Percentiles rank a stretch among this genome's conserved stretches.
phyloP scores from a whole-genome alignment of 1,140 invertebrate species.

The Diachasma alloeum region DNA sequence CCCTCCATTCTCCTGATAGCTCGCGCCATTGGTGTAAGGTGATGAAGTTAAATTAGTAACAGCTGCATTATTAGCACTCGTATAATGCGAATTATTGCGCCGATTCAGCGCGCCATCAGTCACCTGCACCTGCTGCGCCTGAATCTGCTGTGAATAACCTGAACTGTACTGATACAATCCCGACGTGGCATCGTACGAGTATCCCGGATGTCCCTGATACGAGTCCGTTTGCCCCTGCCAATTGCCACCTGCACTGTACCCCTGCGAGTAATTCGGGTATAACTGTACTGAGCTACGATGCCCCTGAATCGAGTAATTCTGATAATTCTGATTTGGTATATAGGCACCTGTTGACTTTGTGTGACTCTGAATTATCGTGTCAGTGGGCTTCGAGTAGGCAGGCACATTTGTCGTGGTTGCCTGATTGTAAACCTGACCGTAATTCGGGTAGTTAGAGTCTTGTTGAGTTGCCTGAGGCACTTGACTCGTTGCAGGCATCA shows the following conservation, averaged over 20 bases:
- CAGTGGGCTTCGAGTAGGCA: constrained; percentile 34
- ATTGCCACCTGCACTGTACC: constrained; percentile 30
- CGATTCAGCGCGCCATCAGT: not conserved
- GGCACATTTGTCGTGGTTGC: constrained; percentile 1
- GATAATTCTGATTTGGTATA: constrained; percentile 47
- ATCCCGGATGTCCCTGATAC: constrained; percentile 68
- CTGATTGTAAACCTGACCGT: constrained; percentile 24
- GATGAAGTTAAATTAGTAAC: constrained; percentile 55
- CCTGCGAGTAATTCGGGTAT: constrained; percentile 43
- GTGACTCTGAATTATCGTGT: constrained; percentile 57
- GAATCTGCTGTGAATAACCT: constrained; percentile 61
- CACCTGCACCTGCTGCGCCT: constrained; percentile 19
- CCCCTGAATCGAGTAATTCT: constrained; percentile 39
- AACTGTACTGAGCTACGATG: constrained; percentile 37
- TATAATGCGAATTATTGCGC: constrained; percentile 58
- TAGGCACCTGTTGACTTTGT: constrained; percentile 42
- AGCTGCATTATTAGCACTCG: constrained; percentile 61
- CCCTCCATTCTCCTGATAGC: constrained; percentile 34
- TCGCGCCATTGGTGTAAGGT: constrained; percentile 46
- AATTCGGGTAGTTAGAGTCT: constrained; percentile 31
- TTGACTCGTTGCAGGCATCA: constrained; percentile 35
- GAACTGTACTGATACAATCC: constrained; percentile 67
- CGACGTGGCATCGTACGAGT: constrained; percentile 60
- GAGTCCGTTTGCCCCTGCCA: constrained; percentile 47
- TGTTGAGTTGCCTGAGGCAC: constrained; percentile 10